Evolutionary conservation across 2,113 vertebrate species (phyloP), one percentile per base, ranked within the genome.

Genomic region (Bagarius yarrelli): DNA sequence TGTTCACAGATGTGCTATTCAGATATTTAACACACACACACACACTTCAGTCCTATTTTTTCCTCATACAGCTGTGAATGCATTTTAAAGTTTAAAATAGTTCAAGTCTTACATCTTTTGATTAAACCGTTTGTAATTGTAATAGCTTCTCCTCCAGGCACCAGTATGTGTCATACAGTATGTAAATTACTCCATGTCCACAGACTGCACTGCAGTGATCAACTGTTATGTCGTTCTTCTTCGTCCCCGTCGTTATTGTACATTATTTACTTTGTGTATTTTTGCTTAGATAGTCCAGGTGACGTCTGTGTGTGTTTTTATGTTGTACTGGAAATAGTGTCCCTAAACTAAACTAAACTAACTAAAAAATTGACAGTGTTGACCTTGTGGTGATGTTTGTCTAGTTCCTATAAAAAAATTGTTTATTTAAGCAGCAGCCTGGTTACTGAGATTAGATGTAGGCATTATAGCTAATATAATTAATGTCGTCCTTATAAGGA

Each of bases 381-480:
- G 70, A 72, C 70, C 70, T 72, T 72, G 67, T 50, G 40, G 25
- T 14, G 69, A 50, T 18, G 50, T 70, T 50, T 70, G n/a, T 50
- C 3, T 27, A 8, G 44, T 52, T 16, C 36, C 15, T 1, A 11
- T 15, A n/a, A 47, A n/a, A 9, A 70, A 47, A 4, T 47, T 8
- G 3, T 47, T 47, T 47, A 47, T 47, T 30, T 21, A 69, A 44
- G 14, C 23, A 25, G 21, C 36, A 69, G 23, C 2, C 1, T n/a
- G 13, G 12, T n/a, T n/a, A 44, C 12, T 0, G 64, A n/a, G 40
- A 14, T 69, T 44, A 44, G 64, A 3, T 66, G 63, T 40, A 13
- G 32, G 1, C 64, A 40, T 66, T 66, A 66, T 21, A 36, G 32
- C 60, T 64, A 32, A 8, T 4, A 40, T 13, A 40, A 67, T 21